Evolutionary conservation across 2,888 invertebrate genomes (phyloP), one percentile per base, ranked within the genome.

Genomic region (Acholoe squamosa): DNA sequence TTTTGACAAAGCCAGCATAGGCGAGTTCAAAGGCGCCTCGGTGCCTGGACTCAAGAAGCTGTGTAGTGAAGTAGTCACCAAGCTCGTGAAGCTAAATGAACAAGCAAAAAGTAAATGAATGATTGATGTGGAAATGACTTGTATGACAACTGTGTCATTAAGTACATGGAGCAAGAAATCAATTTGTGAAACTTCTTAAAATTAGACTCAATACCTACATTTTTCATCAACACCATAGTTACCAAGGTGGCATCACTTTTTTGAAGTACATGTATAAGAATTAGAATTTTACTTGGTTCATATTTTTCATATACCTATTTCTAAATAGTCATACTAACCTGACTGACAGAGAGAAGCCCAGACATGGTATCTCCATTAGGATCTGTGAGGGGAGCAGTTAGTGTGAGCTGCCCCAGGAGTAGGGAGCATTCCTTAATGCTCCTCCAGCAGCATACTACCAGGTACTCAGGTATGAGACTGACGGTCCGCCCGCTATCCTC

Each of bases 11-110:
- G 0, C 98, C 99, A 19, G 98, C 97, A 94, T 98, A 98, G 0
- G 98, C 98, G 96, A 99, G 98, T 95, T 99, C 99, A 96, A 99
- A 99, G n/a, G 99, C 99, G 0, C 99, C 99, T 91, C 99, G 97
- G 96, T 99, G 99, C 95, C 98, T 98, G 0, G 98, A 98, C 91
- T 96, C 96, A 76, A 96, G 95, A 91, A 97, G 92, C 91, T 95
- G 95, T 5, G 91, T 93, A n/a, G 93, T 95, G 92, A 95, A 95
- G 91, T 95, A 95, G 0, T 93, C 91, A 1, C 94, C 94, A 31
- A 96, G 94, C 7, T 91, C 89, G 54, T 93, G 86, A 19, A 95
- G 91, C 95, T 95, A 92, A 0, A 91, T 12, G 7, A 71, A 12
- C 71, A 71, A 71, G 61, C 25, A 61, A 61, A n/a, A 5, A 61